Percentiles rank a stretch among this genome's conserved stretches.
Conservation (phyloP, 2,797 vertebrate genomes). For the Hypotaenidia philippensis region DNA sequence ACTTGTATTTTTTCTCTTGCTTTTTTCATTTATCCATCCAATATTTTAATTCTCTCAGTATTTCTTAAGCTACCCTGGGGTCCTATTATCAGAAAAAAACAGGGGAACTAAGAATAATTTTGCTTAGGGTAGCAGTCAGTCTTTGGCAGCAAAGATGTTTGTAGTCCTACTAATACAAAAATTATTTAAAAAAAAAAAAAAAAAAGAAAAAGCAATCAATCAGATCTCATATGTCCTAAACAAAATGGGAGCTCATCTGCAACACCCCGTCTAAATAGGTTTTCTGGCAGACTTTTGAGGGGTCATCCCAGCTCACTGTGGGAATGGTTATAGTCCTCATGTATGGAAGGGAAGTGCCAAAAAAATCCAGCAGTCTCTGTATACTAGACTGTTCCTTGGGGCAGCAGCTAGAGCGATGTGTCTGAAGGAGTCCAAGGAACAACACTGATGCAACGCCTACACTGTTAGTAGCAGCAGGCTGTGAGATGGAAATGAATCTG, state of each 20-base stretch:
- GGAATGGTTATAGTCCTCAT: not conserved
- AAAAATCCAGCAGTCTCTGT: not conserved
- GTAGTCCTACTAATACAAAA: not conserved
- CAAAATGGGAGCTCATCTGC: not conserved
- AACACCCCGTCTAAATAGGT: not conserved
- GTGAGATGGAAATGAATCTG: not conserved
- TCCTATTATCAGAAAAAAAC: constrained; percentile 10
- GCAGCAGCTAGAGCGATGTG: not conserved
- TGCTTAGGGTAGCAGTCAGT: constrained; percentile 32
- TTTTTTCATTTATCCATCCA: constrained; percentile 18
- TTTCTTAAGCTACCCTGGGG: constrained; percentile 45
- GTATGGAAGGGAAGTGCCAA: not conserved
- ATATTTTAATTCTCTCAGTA: constrained; percentile 30
- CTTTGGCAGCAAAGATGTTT: constrained; percentile 20
- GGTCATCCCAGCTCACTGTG: not conserved
- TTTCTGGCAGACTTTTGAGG: not conserved
- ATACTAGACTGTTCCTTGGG: not conserved
- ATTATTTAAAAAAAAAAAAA: not conserved
- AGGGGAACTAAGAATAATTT: constrained; percentile 38
- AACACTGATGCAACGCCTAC: not conserved
- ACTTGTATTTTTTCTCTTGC: not conserved
- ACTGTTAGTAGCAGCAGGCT: not conserved
- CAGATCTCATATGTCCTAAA: not conserved
- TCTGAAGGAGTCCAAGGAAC: not conserved
- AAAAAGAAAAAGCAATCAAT: not conserved